Evolutionary conservation across 2,797 vertebrate genomes (phyloP), one percentile per base, ranked within the genome.

Genomic region (Labroides dimidiatus): DNA sequence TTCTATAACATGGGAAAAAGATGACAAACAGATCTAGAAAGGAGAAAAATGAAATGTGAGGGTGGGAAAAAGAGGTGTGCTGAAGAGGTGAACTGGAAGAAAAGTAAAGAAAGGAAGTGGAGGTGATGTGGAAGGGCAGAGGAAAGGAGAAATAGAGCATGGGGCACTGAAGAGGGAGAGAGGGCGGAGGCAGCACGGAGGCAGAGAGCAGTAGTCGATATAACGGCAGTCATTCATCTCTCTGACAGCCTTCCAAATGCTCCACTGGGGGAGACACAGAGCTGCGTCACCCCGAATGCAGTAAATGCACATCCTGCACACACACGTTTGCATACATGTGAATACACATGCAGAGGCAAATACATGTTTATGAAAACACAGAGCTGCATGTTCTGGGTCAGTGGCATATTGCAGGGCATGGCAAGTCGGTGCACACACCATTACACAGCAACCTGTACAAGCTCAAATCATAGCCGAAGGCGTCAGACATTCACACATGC

Each of bases 161-260:
- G 62, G 67, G 77, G 45, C 20, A 45, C 57, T n/a, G 74, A 85
- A 80, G 65, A 75, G 74, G 57, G 73, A 64, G 58, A 71, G 69
- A 72, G 62, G 76, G 72, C 79, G 77, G 75, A 74, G 75, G 82
- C 16, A 41, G 70, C 64, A 72, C 56, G 54, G 69, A 73, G 61
- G 69, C 64, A 77, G 78, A 72, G 79, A 91, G 85, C 82, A 90
- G 89, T 62, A 89, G 92, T 92, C 84, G 82, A 92, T 91, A 89
- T 86, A 88, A 90, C 86, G 60, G 87, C 84, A 89, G 77, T 89
- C 91, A 92, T 93, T 92, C 90, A 92, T 92, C 92, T 92, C 89
- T 58, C 84, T 89, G 92, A 93, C 92, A 92, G 84, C 64, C 69
- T 68, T 86, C 85, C 85, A 87, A 90, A 89, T 60, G 89, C 82